Evolutionary conservation across 2,888 invertebrate species (phyloP), one percentile per base, ranked within the genome.

Genomic region (Hylaea fasciaria): DNA sequence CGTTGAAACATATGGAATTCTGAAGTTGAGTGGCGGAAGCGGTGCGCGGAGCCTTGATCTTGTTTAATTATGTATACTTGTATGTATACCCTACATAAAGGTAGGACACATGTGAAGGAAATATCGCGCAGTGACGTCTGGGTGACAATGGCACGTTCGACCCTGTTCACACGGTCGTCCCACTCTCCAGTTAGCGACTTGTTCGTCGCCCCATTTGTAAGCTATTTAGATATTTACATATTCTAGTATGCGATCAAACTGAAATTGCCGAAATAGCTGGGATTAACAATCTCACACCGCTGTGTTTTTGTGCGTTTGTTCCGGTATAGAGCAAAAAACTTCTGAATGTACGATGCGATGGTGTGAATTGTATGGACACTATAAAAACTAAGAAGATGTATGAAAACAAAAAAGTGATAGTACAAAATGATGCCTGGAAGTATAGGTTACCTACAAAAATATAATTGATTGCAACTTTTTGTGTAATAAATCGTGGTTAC

Each of bases 111-210:
- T 75, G 75, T 78, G 77, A 76, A 82, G 81, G 80, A 83, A 82
- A 82, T 78, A 78, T 85, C 78, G 77, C 78, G 68, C 75, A 83
- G 82, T 85, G 83, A 83, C 79, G 76, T 74, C 69, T 65, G 44
- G 73, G 80, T 80, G 86, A 89, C 91, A 89, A 89, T 88, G 75
- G 81, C 83, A 80, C 80, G 80, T 81, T 77, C 82, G 89, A 85
- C 89, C 89, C 82, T 89, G 84, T 90, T 91, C 90, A 80, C 91
- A 91, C 87, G 87, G 80, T 76, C 84, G 83, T 83, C 82, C 83
- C 80, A 83, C 86, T 87, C 85, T 85, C 81, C 83, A 82, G 80
- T 85, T 87, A 87, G 88, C 80, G 86, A 87, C 85, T 83, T 77
- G 81, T 82, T 80, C 77, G 75, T 73, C 77, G 83, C 77, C 72